Base-by-base conservation (phyloP, 1,140 invertebrate species). In the Hyles euphorbiae region DNA sequence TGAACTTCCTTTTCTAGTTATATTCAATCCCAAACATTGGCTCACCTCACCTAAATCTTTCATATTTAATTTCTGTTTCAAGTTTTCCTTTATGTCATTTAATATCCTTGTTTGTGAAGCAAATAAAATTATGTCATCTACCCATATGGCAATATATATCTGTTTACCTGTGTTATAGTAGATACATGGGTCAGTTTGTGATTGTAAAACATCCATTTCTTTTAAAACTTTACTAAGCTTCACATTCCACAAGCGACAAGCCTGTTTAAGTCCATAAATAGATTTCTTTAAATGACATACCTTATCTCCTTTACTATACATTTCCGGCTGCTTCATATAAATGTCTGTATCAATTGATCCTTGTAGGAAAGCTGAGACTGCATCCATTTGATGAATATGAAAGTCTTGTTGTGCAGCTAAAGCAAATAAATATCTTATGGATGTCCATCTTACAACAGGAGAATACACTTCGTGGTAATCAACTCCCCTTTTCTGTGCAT, bases 281-380 rank as follows among this genome's bases (percentile, higher is more conserved):
- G 67, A 65, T 62, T 65, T 65, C 9, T 58, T 34, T 44, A 68
- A 10, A 5, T n/a, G 11, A 40, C 67, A 68, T 44, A 63, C 61
- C 11, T 67, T 46, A 12, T 52, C 47, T 46, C 60, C 60, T 44
- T 60, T 40, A 9, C 44, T 44, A 58, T 52, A 62, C 11, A 44
- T 9, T 47, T 52, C 36, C 8, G 52, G 86, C 63, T 68, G 63
- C 34, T 64, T 52, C 81, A 89, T 83, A 49, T 77, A 86, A 49
- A 87, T 64, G 6, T 82, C 68, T 69, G 81, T 72, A 34, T 82
- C 63, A 11, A 90, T 55, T 4, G 78, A 64, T 34, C 76, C 82
- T 63, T 89, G 67, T 5, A 89, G 61, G 79, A 67, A 68, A 3
- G 66, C 69, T 46, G 61, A 49, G 7, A 67, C 40, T 7, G 65